Evolutionary conservation across 2,797 vertebrate genomes (phyloP), one percentile per base, ranked within the genome.

Genomic region (Semotilus atromaculatus): DNA sequence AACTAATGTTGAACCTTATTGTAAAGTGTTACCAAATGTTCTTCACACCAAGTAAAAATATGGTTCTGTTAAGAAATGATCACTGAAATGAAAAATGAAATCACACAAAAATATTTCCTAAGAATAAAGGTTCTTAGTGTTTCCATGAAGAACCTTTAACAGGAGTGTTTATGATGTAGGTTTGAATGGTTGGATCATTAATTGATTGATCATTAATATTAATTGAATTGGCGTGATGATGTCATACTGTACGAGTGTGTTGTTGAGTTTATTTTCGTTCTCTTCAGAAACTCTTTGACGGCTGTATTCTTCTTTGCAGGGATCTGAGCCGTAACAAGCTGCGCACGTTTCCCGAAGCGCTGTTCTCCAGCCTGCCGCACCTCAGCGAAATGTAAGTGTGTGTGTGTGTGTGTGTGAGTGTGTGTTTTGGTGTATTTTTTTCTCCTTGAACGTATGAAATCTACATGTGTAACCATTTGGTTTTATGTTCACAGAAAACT

Each of bases 291-390:
- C 14, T 58, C 53, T 83, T 79, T 93, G 66, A 66, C n/a, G n/a
- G 48, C 38, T 77, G 51, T 92, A 90, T 86, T 26, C n/a, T 75
- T 88, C 93, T 75, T 93, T 85, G 5, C 90, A 99, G 98, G 91
- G 97, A 98, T 90, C 93, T 99, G 92, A 98, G 97, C 94, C 96
- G 98, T 90, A 98, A 98, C 95, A 97, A 94, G 93, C 92, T 99
- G 88, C 96, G 96, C 93, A 95, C 93, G 91, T 92, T 99, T 90
- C 94, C 96, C 86, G 88, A 92, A 81, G 88, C 91, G 91, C 93
- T 96, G 90, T 94, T 97, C 94, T 94, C 92, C 93, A 95, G 95
- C 87, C 96, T 97, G 87, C 94, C 92, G 19, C 95, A 93, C 91
- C 95, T 99, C 43, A 96, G 88, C 88, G 97, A 99, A 96, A 92